These are phyloP conservation scores for Drosophila paracracens DNA, from an alignment of 2,888 invertebrate species.

Conservation along the genomic window DNA sequence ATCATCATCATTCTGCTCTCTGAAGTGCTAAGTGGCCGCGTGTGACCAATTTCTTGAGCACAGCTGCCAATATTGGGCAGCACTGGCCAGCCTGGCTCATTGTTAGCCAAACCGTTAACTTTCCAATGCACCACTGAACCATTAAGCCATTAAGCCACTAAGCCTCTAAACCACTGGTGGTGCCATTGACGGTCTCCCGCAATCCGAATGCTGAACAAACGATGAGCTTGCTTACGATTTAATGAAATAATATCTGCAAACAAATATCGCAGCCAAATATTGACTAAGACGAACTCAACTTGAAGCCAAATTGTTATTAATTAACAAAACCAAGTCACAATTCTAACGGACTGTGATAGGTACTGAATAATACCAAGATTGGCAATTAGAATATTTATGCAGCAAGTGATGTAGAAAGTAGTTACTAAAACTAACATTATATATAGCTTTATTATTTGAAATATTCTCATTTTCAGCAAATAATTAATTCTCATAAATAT, in stretches of 20 bases:
- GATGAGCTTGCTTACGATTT: not conserved
- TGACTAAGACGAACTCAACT: not conserved
- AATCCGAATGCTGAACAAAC: slow-evolving; percentile 8
- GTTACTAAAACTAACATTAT: not conserved
- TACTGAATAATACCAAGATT: not conserved
- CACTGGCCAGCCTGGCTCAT: slow-evolving; percentile 10
- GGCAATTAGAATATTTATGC: not conserved
- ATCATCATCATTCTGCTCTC: slow-evolving; percentile 21
- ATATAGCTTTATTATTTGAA: not conserved
- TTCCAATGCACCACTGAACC: slow-evolving; percentile 9
- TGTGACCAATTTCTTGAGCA: slow-evolving; percentile 71
- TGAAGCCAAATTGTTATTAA: not conserved
- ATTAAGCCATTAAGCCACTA: slow-evolving; percentile 6
- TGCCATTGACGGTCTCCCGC: not conserved
- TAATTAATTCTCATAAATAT: not conserved
- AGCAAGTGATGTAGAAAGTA: not conserved
- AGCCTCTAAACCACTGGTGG: slow-evolving; percentile 24
- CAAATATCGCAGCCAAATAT: not conserved
- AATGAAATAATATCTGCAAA: not conserved
- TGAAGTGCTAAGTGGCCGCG: slow-evolving; percentile 77
- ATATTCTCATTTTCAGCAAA: not conserved
- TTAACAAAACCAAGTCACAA: not conserved
- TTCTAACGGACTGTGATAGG: not conserved
- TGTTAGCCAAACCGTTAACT: slow-evolving; percentile 20
- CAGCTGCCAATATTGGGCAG: slow-evolving; percentile 59